Conservation (phyloP, 2,113 vertebrate species). For the Piaya cayana region DNA sequence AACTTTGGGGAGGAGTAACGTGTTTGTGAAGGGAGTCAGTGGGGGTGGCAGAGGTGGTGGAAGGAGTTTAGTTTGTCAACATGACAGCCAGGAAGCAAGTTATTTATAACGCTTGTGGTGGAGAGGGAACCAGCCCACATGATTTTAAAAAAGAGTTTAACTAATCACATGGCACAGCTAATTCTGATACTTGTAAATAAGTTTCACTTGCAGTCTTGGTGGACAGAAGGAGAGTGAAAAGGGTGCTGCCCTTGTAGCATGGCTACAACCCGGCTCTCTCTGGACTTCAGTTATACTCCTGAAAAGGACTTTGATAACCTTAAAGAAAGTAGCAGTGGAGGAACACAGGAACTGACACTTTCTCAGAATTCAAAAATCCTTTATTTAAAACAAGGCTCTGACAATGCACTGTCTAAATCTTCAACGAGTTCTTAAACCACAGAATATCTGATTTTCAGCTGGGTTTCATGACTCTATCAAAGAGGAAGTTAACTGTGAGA, state of each 20-base stretch:
- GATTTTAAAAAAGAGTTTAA: slow-evolving; percentile 8
- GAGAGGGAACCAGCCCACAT: slow-evolving; percentile 31
- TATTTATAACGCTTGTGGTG: slow-evolving; percentile 39
- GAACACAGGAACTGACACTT: fast-evolving
- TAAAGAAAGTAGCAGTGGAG: not conserved
- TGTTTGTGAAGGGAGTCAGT: slow-evolving; percentile 32
- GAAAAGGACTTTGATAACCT: not conserved
- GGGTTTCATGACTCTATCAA: not conserved
- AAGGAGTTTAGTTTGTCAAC: slow-evolving; percentile 65
- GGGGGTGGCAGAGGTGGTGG: slow-evolving; percentile 37
- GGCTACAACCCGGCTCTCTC: not conserved
- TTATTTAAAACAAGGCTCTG: not conserved
- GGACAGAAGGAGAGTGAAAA: not conserved
- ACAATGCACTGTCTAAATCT: not conserved
- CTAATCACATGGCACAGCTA: not conserved
- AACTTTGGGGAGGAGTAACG: not conserved
- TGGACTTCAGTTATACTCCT: not conserved
- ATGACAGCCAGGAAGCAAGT: slow-evolving; percentile 36
- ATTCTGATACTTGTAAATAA: slow-evolving; percentile 8
- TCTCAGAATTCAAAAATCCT: not conserved
- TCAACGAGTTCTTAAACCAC: not conserved
- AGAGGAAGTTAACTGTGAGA: slow-evolving; percentile 22
- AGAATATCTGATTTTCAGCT: not conserved
- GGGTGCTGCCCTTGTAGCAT: not conserved
- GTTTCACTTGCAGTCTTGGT: not conserved